Percentiles rank a stretch among this genome's conserved stretches.
These are phyloP conservation scores for Dicyrtoma fusca DNA, from an alignment of 2,888 invertebrate genomes.

Conservation along the genomic window DNA sequence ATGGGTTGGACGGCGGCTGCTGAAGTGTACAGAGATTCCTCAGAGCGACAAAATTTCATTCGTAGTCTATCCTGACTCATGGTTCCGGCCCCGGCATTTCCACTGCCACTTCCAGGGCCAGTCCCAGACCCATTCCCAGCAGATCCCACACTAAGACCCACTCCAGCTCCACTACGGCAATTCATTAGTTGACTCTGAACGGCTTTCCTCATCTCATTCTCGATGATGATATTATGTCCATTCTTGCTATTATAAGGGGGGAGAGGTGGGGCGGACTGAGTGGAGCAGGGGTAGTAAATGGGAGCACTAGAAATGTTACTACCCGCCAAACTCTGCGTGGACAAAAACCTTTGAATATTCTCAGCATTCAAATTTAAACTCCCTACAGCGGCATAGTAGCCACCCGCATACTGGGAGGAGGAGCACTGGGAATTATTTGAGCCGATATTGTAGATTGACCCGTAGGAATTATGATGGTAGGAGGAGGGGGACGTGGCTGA, in stretches of 20 bases:
- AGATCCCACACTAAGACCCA: neutral
- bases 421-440: slow-evolving; percentile 52
- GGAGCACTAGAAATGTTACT: slow-evolving; percentile 38
- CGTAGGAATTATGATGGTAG: slow-evolving; percentile 49
- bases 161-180: slow-evolving; percentile 20
- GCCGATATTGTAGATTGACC: slow-evolving; percentile 52
- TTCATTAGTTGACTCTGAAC: slow-evolving; percentile 48
- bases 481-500: slow-evolving; percentile 43
- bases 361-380: slow-evolving; percentile 46
- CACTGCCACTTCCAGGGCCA: neutral
- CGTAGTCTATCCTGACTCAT: slow-evolving; percentile 44
- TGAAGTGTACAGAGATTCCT: slow-evolving; percentile 51
- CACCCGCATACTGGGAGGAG: slow-evolving; percentile 50
- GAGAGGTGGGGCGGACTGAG: slow-evolving; percentile 55
- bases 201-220: slow-evolving; percentile 56
- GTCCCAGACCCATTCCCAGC: too few relatives aligned
- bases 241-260: slow-evolving; percentile 53
- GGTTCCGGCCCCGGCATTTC: neutral
- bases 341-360: slow-evolving; percentile 54
- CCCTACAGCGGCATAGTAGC: slow-evolving; percentile 42
- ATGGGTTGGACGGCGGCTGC: slow-evolving; percentile 18
- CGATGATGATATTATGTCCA: slow-evolving; percentile 43
- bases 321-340: slow-evolving; percentile 51
- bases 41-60: slow-evolving; percentile 53
- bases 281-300: slow-evolving; percentile 55